phyloP scores from a whole-genome alignment of 2,113 vertebrate genomes.

The Pollachius pollachius region DNA sequence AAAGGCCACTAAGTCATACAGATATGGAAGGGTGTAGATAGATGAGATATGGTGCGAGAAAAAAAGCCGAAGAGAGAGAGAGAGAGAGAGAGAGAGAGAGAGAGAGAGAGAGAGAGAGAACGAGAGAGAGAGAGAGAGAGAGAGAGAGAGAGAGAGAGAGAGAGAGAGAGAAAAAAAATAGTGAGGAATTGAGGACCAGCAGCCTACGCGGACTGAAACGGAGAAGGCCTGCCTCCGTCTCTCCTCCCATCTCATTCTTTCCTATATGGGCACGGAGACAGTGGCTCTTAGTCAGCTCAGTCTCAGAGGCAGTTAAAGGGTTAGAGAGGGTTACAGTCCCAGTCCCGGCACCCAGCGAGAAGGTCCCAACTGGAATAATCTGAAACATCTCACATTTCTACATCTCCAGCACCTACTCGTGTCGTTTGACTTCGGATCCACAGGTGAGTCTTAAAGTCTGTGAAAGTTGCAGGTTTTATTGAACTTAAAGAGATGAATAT shows the following conservation, averaged over 20 bases:
- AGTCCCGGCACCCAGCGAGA: neutral
- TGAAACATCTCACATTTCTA: neutral
- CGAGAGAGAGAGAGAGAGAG: neutral
- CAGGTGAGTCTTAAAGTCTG: constrained; percentile 36
- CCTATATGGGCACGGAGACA: constrained; percentile 56
- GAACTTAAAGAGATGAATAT: neutral
- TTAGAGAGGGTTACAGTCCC: neutral
- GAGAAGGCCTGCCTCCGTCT: constrained; percentile 22
- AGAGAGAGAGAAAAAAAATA: constrained; percentile 3
- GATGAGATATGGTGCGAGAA: neutral
- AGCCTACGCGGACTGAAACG: neutral
- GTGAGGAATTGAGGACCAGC: neutral
- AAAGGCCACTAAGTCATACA: too few relatives aligned
- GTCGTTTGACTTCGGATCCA: neutral
- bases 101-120: constrained; percentile 1
- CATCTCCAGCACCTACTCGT: neutral
- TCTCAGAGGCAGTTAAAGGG: constrained; percentile 12
- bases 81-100: constrained; percentile 14
- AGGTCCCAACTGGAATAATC: neutral
- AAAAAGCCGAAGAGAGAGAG: neutral
- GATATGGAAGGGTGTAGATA: neutral
- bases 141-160: neutral
- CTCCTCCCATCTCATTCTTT: constrained; percentile 69
- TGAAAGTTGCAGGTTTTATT: neutral
- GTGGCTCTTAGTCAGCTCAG: constrained; percentile 31